These are phyloP conservation scores for Hestina assimilis DNA, from an alignment of 1,140 invertebrate species.

Conservation along the genomic window DNA sequence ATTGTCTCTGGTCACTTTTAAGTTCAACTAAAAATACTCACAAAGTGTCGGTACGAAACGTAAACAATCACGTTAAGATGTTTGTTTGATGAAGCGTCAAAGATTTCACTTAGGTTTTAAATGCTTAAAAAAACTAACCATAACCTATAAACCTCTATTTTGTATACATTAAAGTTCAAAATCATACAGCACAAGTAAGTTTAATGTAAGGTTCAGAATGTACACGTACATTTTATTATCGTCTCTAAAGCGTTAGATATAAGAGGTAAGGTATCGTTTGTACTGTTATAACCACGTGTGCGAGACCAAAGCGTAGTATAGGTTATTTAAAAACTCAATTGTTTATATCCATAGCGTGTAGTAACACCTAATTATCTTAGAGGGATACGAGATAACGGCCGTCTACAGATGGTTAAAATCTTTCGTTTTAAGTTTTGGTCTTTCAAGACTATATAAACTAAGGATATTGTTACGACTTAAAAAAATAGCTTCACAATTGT, in stretches of 20 bases:
- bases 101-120: slow-evolving; percentile 1
- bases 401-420: too few relatives aligned
- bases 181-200: neutral
- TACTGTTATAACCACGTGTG: neutral
- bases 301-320: neutral
- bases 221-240: neutral
- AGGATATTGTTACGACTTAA: too few relatives aligned
- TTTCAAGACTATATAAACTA: too few relatives aligned
- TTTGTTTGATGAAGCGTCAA: slow-evolving; percentile 15
- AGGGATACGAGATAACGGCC: neutral
- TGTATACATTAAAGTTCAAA: neutral
- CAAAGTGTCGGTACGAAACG: slow-evolving; percentile 11
- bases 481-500: too few relatives aligned
- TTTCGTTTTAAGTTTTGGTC: too few relatives aligned
- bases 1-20: neutral
- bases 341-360: neutral
- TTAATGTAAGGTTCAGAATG: neutral
- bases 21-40: slow-evolving; percentile 9
- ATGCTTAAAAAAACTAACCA: neutral
- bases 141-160: neutral
- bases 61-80: slow-evolving; percentile 6
- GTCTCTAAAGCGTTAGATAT: neutral
- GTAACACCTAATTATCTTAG: slow-evolving; percentile 1
- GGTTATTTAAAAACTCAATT: slow-evolving; percentile 5
- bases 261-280: neutral